Evolutionary conservation across 37 sponge, comb jelly and placozoan species (phyloP).

Genomic region (Crambe crambe): DNA sequence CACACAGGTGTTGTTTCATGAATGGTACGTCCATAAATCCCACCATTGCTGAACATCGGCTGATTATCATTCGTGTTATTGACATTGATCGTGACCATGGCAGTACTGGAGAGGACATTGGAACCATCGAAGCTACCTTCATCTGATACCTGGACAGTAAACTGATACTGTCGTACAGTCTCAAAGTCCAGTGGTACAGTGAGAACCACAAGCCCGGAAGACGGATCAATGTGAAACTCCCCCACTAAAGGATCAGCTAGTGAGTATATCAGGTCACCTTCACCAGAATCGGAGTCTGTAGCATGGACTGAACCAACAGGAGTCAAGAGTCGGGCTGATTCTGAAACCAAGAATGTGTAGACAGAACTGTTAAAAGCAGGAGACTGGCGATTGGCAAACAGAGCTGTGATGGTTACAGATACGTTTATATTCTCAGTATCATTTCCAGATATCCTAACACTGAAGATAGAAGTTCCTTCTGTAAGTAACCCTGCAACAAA

Average conservation of each 20-base stretch:
- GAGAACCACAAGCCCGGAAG: slow-evolving; percentile 43
- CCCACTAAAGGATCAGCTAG: not conserved
- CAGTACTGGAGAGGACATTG: slow-evolving; percentile 32
- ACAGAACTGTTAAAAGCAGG: slow-evolving; percentile 30
- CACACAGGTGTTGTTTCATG: slow-evolving; percentile 43
- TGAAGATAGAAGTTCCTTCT: slow-evolving; percentile 26
- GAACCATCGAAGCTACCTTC: slow-evolving; percentile 65
- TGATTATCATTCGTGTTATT: slow-evolving; percentile 61
- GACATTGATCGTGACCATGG: slow-evolving; percentile 36
- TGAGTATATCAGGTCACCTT: slow-evolving; percentile 27
- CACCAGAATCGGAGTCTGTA: slow-evolving; percentile 56
- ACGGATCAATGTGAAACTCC: slow-evolving; percentile 53
- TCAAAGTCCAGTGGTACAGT: slow-evolving; percentile 66
- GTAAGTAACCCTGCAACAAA: slow-evolving; percentile 28
- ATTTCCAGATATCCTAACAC: slow-evolving; percentile 38
- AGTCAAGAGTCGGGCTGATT: slow-evolving; percentile 34
- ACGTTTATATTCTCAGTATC: slow-evolving; percentile 5
- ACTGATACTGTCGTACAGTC: not conserved
- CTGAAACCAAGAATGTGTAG: slow-evolving; percentile 38
- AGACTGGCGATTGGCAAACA: slow-evolving; percentile 27
- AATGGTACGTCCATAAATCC: slow-evolving; percentile 63
- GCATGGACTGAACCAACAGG: slow-evolving; percentile 30
- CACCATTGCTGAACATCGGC: slow-evolving; percentile 50
- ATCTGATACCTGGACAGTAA: slow-evolving; percentile 49
- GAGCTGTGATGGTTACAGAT: slow-evolving; percentile 37